These are phyloP conservation scores for Hydrozoanthus gracilis DNA, from an alignment of 92 coral and sea anemone genomes.

Conservation along the genomic window DNA sequence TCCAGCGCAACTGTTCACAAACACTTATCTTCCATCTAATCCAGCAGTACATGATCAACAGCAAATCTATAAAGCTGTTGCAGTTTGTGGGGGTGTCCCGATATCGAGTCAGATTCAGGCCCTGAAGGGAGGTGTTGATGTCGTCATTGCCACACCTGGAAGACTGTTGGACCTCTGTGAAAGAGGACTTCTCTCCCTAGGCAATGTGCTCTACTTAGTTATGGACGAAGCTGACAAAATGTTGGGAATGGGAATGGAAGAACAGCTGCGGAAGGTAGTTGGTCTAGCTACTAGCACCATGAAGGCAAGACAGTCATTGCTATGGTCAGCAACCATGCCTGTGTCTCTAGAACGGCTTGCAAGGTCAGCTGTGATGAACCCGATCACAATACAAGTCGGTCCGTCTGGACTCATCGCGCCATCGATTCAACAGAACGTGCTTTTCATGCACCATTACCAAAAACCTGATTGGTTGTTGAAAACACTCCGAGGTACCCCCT, in stretches of 20 bases:
- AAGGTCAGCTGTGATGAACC: conserved; percentile 93
- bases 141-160: conserved; percentile 93
- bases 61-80: conserved; percentile 59
- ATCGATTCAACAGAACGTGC: conserved; percentile 80
- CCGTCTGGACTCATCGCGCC: conserved; percentile 91
- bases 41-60: conserved; percentile 22
- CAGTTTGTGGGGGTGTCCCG: conserved; percentile 95
- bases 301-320: conserved; percentile 92
- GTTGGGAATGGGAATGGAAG: conserved; percentile 99
- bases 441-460: conserved; percentile 83
- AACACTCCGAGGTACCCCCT: conserved; percentile 84
- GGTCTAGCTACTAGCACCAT: conserved; percentile 88
- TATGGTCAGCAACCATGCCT: conserved; percentile 98
- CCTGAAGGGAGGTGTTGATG: conserved; percentile 80
- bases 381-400: conserved; percentile 92
- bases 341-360: conserved; percentile 93
- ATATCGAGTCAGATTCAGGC: conserved; percentile 75
- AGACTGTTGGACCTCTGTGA: conserved; percentile 92
- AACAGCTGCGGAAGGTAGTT: conserved; percentile 91
- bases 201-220: conserved; percentile 82
- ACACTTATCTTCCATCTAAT: background rate
- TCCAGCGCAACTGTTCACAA: background rate
- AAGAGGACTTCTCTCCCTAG: conserved; percentile 77
- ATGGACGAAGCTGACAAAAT: conserved; percentile 98
- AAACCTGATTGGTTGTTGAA: conserved; percentile 82